These are phyloP conservation scores for Clepsis dumicolana DNA, from an alignment of 2,888 invertebrate genomes.

Conservation along the genomic window DNA sequence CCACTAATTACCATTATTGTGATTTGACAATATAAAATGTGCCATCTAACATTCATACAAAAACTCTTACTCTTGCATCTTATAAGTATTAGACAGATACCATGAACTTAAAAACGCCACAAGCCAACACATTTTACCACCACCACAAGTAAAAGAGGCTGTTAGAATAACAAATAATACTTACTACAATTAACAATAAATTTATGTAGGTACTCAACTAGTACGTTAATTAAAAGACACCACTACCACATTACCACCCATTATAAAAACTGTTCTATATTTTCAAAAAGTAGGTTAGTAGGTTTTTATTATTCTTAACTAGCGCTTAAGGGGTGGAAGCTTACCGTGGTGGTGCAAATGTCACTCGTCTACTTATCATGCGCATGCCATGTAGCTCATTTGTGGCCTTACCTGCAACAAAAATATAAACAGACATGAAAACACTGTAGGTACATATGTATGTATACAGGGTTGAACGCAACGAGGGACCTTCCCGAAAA, in stretches of 20 bases:
- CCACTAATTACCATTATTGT: background rate
- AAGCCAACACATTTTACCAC: slow-evolving; percentile 46
- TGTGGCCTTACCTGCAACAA: slow-evolving; percentile 76
- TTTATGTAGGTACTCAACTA: no score
- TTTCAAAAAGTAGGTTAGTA: background rate
- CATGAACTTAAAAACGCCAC: background rate
- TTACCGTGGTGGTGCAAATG: slow-evolving; percentile 78
- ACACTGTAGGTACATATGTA: background rate
- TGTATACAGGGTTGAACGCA: no score
- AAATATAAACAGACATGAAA: slow-evolving; percentile 33
- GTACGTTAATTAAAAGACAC: no score
- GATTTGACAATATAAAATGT: no score
- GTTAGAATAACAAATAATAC: background rate
- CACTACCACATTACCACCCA: no score
- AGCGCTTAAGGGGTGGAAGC: slow-evolving; percentile 47
- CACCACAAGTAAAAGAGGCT: slow-evolving; percentile 49
- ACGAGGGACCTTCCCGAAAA: no score
- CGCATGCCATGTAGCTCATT: slow-evolving; percentile 75
- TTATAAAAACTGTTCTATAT: no score
- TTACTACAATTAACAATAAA: no score
- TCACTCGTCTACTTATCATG: slow-evolving; percentile 80
- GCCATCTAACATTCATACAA: no score
- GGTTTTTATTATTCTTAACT: background rate
- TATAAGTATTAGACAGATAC: background rate
- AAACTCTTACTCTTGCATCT: no score